A percentile compares a stretch with the other conserved stretches of the same genome.
Evolutionary conservation across 2,888 invertebrate genomes (phyloP).

Genomic region (Anthoptus insignis): DNA sequence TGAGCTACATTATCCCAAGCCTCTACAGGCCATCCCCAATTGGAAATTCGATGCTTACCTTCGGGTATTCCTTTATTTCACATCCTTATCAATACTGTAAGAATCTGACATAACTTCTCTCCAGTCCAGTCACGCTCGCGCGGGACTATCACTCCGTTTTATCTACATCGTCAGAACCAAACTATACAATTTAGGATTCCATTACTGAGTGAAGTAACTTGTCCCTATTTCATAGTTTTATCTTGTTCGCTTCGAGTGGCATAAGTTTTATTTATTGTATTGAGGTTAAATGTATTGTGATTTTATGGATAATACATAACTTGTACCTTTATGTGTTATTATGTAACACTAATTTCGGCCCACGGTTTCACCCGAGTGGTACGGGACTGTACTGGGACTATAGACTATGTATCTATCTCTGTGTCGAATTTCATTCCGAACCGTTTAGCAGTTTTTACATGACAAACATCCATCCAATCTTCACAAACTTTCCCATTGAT

Average conservation of each 20-base stretch:
- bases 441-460: too few relatives aligned
- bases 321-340: too few relatives aligned
- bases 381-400: too few relatives aligned
- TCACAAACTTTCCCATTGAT: too few relatives aligned
- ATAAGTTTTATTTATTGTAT: not conserved
- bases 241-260: not conserved
- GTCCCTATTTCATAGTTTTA: slow-evolving; percentile 1
- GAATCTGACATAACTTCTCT: slow-evolving; percentile 11
- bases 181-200: slow-evolving; percentile 16
- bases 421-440: too few relatives aligned
- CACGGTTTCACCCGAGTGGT: too few relatives aligned
- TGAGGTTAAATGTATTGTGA: too few relatives aligned
- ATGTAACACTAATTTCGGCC: too few relatives aligned
- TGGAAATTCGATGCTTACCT: slow-evolving; percentile 16
- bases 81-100: slow-evolving; percentile 19
- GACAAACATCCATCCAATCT: too few relatives aligned
- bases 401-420: too few relatives aligned
- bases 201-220: slow-evolving; percentile 10
- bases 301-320: too few relatives aligned
- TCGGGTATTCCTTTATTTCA: slow-evolving; percentile 3
- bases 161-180: slow-evolving; percentile 19
- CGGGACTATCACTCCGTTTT: slow-evolving; percentile 12
- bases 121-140: slow-evolving; percentile 7
- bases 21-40: not conserved
- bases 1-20: not conserved